phyloP scores from a whole-genome alignment of 2,113 vertebrate species.

The Cinclus cinclus region DNA sequence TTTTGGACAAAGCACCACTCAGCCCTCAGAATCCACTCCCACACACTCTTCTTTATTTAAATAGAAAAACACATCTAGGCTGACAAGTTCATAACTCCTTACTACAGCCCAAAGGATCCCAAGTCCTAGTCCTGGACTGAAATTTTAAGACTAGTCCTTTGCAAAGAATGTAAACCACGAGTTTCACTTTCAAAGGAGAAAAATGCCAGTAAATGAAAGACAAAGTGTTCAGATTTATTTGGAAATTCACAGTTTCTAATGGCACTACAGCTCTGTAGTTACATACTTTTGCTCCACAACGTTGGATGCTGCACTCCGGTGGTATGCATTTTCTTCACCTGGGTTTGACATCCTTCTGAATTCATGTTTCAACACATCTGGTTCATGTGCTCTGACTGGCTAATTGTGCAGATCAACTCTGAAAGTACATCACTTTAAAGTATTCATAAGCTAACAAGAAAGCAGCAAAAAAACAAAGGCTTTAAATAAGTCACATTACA shows the following conservation, averaged over 20 bases:
- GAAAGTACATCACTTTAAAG: constrained; percentile 65
- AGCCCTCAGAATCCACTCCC: neutral
- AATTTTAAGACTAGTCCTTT: neutral
- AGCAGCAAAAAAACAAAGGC: constrained; percentile 76
- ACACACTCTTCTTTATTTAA: neutral
- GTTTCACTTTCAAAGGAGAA: constrained; percentile 13
- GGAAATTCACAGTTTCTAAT: constrained; percentile 99
- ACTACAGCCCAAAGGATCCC: neutral
- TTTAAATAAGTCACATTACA: constrained; percentile 86
- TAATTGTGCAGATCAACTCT: constrained; percentile 74
- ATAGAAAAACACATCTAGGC: neutral
- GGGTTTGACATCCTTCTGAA: constrained; percentile 53
- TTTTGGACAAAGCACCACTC: neutral
- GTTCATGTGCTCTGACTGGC: constrained; percentile 73
- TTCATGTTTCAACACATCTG: constrained; percentile 5
- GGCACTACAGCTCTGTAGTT: constrained; percentile 95
- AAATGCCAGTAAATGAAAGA: constrained; percentile 69
- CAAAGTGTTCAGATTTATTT: constrained; percentile 96
- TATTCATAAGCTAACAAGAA: constrained; percentile 70
- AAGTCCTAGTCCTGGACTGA: neutral
- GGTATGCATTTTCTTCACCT: neutral
- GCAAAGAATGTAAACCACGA: neutral
- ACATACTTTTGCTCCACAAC: constrained; percentile 82
- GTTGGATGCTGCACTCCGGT: constrained; percentile 72
- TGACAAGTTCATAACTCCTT: neutral